Evolutionary conservation across 2,797 vertebrate species (phyloP), one percentile per base, ranked within the genome.

Genomic region (Eremophila alpestris): DNA sequence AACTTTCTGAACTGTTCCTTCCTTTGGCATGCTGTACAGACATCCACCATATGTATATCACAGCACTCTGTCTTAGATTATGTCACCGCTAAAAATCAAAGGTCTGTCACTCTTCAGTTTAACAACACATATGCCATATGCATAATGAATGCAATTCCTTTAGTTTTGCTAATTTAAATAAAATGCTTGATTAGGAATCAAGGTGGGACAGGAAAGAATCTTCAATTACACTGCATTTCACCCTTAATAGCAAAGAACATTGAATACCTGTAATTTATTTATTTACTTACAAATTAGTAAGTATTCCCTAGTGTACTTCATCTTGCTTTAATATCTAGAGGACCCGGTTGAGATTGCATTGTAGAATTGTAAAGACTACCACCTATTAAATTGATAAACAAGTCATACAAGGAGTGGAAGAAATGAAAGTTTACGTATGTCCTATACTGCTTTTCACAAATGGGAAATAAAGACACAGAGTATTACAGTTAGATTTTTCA

Each of bases 91-190:
- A 89, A 95, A 96, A 95, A 90, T 51, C 83, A 95, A 83, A 94
- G 92, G 93, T 95, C 94, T 95, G 30, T 54, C 90, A 92, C 81
- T 87, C 70, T 79, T 80, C 49, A 29, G 84, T 92, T 92, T 80
- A 91, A 83, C 68, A 79, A 56, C 81, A 90, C 85, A 81, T 69
- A 91, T 91, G 80, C 34, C 73, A 76, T 20, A 51, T 32, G 78
- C 65, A 69, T 67, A 87, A 93, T 27, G 65, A 83, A n/a, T 68
- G 51, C 36, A 77, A 54, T 10, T 77, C 46, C 34, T 67, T 77
- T 70, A 60, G 11, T 32, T 94, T 84, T 79, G 7, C 23, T 85
- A 56, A 56, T 77, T 90, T 67, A 81, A 77, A 89, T 87, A 60
- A 80, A 88, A 81, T 75, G 76, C 62, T 91, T 91, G 13, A 45